These are phyloP conservation scores for Reinhardtius hippoglossoides DNA, from an alignment of 2,113 vertebrate species.

Conservation along the genomic window DNA sequence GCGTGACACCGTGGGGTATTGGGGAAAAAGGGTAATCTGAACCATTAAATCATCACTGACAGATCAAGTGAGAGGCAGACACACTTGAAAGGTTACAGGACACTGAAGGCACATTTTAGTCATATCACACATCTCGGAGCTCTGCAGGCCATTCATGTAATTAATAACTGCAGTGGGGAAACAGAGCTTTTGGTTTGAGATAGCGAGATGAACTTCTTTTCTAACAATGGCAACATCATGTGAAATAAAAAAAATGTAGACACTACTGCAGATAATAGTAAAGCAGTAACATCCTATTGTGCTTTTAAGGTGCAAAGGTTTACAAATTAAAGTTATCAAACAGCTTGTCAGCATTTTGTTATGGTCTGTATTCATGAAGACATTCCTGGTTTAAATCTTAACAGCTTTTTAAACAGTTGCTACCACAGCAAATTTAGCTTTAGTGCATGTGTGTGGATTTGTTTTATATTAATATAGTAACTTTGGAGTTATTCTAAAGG, in stretches of 20 bases:
- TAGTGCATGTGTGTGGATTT: too few relatives aligned
- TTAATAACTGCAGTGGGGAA: constrained; percentile 45
- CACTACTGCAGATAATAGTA: not conserved
- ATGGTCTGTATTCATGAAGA: not conserved
- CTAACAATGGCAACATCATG: not conserved
- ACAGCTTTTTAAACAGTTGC: not conserved
- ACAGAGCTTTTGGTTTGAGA: constrained; percentile 19
- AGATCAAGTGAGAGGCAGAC: constrained; percentile 40
- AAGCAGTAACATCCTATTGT: not conserved
- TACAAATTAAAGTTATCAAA: not conserved
- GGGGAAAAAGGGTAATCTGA: constrained; percentile 60
- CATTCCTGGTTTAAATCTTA: not conserved
- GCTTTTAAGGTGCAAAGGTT: not conserved
- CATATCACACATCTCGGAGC: constrained; percentile 21
- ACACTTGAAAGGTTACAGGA: constrained; percentile 63
- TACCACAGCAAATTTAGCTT: too few relatives aligned
- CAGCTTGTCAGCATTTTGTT: not conserved
- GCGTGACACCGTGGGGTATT: constrained; percentile 43
- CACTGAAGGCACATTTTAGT: constrained; percentile 50
- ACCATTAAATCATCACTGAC: constrained; percentile 72
- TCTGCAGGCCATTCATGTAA: constrained; percentile 39
- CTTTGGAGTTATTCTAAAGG: too few relatives aligned
- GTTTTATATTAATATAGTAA: too few relatives aligned
- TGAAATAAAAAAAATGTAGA: not conserved
- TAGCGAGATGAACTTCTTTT: constrained; percentile 21